Percentiles rank a stretch among this genome's conserved stretches.
These are phyloP conservation scores for Zaprionus kolodkinae DNA, from an alignment of 1,140 invertebrate species.

Conservation along the genomic window DNA sequence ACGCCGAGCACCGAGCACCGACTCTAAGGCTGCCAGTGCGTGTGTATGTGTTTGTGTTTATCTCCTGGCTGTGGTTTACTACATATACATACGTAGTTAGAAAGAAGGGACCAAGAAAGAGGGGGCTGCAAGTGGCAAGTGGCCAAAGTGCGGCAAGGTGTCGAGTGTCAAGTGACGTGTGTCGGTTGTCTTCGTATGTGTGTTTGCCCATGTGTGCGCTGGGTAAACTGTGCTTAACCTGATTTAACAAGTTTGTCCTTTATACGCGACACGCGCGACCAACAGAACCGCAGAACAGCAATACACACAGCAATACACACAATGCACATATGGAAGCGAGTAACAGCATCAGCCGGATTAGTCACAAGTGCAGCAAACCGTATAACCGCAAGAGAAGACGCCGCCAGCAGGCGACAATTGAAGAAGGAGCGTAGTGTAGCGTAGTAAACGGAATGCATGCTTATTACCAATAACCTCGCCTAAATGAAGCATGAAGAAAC, in stretches of 20 bases:
- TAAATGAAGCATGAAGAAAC: constrained; percentile 93
- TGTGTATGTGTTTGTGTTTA: not conserved
- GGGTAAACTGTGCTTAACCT: constrained; percentile 61
- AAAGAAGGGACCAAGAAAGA: not conserved
- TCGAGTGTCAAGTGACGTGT: constrained; percentile 25
- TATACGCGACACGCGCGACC: constrained; percentile 20
- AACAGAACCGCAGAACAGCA: constrained; percentile 26
- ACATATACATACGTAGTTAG: not conserved
- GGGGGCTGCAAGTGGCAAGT: constrained; percentile 12
- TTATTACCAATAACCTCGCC: constrained; percentile 75
- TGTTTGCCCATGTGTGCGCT: constrained; percentile 18
- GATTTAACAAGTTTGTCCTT: constrained; percentile 72
- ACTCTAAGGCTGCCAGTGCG: constrained; percentile 3
- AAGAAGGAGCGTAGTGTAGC: constrained; percentile 10
- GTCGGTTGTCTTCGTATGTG: constrained; percentile 25
- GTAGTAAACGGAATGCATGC: constrained; percentile 56
- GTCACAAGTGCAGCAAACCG: constrained; percentile 41
- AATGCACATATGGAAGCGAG: constrained; percentile 63
- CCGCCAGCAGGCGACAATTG: constrained; percentile 34
- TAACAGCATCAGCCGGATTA: constrained; percentile 37
- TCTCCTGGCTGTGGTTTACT: not conserved
- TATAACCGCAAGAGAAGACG: constrained; percentile 61
- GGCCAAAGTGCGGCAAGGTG: constrained; percentile 25
- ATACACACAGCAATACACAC: constrained; percentile 23
- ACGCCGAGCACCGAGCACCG: constrained; percentile 18